Percentiles rank a stretch among this genome's conserved stretches.
These are phyloP conservation scores for Scolopax mira DNA, from an alignment of 2,113 vertebrate genomes.

Conservation along the genomic window DNA sequence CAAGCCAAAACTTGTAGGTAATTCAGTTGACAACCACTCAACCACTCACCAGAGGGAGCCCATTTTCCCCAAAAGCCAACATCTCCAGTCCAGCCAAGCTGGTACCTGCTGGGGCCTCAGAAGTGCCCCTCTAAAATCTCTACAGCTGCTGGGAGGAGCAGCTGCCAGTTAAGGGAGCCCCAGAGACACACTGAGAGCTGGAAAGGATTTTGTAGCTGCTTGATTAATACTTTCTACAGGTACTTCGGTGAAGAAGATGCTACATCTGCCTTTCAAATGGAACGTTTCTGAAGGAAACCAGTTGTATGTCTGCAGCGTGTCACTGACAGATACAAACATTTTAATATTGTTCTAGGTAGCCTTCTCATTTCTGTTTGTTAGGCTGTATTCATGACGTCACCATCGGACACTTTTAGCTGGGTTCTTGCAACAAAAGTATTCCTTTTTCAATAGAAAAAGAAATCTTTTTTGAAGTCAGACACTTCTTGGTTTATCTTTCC, in stretches of 20 bases:
- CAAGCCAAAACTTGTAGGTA: neutral
- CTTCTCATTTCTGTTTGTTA: neutral
- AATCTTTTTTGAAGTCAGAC: neutral
- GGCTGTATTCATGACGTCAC: neutral
- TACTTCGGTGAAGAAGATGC: neutral
- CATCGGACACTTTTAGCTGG: neutral
- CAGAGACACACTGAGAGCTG: rapidly evolving
- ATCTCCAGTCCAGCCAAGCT: neutral
- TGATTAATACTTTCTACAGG: neutral
- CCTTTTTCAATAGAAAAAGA: neutral
- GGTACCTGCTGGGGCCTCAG: neutral
- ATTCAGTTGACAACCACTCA: neutral
- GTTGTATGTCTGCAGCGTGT: neutral
- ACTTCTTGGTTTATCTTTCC: neutral
- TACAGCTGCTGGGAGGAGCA: neutral
- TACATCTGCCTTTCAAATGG: neutral
- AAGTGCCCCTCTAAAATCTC: neutral
- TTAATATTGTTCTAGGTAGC: neutral
- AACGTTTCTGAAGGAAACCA: neutral
- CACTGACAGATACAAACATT: neutral
- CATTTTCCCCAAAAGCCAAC: conserved; percentile 38
- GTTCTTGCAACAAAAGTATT: neutral
- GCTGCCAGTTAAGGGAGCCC: neutral
- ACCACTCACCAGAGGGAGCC: conserved; percentile 62
- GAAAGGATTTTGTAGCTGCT: neutral